phyloP scores from a whole-genome alignment of 2,113 vertebrate genomes.

The Oncorhynchus tshawytscha region DNA sequence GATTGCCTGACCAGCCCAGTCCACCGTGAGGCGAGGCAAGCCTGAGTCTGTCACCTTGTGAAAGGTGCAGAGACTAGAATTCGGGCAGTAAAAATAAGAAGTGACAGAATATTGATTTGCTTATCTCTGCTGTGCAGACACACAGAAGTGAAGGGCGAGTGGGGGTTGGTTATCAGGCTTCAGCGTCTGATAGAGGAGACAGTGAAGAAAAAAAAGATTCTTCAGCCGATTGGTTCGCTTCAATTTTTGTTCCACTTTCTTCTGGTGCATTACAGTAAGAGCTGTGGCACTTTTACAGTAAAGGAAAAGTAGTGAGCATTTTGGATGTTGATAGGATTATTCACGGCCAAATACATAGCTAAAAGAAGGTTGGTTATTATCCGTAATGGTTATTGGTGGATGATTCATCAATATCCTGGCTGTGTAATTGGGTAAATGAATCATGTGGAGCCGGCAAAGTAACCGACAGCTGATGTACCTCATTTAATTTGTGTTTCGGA shows the following conservation, averaged over 20 bases:
- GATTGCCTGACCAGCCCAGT: constrained; percentile 62
- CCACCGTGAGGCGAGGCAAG: constrained; percentile 5
- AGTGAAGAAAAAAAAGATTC: constrained; percentile 66
- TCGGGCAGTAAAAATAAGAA: constrained; percentile 80
- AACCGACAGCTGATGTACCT: background rate
- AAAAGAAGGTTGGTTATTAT: constrained; percentile 29
- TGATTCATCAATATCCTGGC: constrained; percentile 49
- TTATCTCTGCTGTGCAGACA: constrained; percentile 80
- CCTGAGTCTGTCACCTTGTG: constrained; percentile 75
- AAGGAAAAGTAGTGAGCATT: constrained; percentile 39
- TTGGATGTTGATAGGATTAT: constrained; percentile 50
- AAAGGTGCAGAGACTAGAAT: constrained; percentile 75
- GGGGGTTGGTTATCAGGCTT: constrained; percentile 69
- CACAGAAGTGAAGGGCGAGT: constrained; percentile 76
- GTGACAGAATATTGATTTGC: constrained; percentile 84
- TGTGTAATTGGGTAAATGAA: constrained; percentile 57
- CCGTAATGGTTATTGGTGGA: constrained; percentile 60
- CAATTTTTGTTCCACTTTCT: constrained; percentile 73
- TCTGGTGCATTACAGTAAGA: constrained; percentile 64
- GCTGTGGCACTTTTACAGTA: constrained; percentile 58
- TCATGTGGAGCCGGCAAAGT: constrained; percentile 28
- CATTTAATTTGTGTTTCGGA: too few species aligned
- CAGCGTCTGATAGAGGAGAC: constrained; percentile 72
- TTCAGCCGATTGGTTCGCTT: constrained; percentile 74
- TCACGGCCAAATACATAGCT: constrained; percentile 28